These are phyloP conservation scores for Corapipo altera DNA, from an alignment of 2,113 vertebrate genomes.

Conservation along the genomic window DNA sequence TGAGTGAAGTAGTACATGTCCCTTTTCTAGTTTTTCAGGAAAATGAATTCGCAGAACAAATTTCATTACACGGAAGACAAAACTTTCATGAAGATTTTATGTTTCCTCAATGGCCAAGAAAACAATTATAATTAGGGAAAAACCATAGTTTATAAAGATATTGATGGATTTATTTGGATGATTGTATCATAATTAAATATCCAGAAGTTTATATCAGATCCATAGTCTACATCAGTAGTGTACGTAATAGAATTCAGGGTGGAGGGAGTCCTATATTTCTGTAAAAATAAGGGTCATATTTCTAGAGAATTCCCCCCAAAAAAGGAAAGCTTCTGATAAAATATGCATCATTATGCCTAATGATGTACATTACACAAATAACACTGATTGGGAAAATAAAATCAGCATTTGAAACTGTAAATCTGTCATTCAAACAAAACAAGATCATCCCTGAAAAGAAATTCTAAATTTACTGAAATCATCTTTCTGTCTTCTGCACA, in stretches of 20 bases:
- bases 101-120: background rate
- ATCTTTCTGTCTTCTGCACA: background rate
- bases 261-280: background rate
- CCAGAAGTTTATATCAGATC: background rate
- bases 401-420: background rate
- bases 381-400: background rate
- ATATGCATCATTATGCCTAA: background rate
- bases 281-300: background rate
- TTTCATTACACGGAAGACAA: background rate
- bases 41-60: background rate
- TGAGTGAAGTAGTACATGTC: background rate
- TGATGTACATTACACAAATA: background rate
- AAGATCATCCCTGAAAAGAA: background rate
- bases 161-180: background rate
- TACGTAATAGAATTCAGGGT: background rate
- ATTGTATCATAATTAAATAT: background rate
- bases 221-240: background rate
- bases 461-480: background rate
- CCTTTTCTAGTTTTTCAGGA: background rate
- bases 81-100: background rate
- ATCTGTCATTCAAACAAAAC: background rate
- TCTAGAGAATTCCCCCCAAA: background rate
- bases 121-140: background rate
- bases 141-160: background rate
- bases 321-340: background rate